A percentile compares a stretch with the other conserved stretches of the same genome.
Evolutionary conservation across 1,140 invertebrate genomes (phyloP).

Genomic region (Monochamus saltuarius): DNA sequence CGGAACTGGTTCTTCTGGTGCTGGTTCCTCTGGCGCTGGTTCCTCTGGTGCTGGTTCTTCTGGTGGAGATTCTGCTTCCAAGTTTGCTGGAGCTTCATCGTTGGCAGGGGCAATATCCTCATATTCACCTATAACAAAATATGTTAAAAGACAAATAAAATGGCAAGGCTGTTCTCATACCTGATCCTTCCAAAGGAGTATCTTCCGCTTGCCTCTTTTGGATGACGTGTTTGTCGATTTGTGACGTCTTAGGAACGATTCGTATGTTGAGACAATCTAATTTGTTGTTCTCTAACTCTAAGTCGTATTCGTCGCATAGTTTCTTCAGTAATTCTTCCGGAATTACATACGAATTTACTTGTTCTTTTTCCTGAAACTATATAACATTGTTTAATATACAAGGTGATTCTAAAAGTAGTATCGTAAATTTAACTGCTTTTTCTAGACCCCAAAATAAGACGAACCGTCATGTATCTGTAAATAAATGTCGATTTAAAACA

Average conservation of each 20-base stretch:
- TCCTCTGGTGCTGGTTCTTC: slow-evolving; percentile 12
- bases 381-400: too few species aligned
- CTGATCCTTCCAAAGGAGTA: slow-evolving; percentile 21
- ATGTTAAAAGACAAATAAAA: not conserved
- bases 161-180: not conserved
- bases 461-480: too few species aligned
- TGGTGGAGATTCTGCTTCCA: slow-evolving; percentile 3
- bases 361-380: too few species aligned
- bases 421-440: too few species aligned
- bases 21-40: not conserved
- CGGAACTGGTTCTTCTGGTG: not conserved
- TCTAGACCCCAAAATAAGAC: too few species aligned
- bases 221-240: slow-evolving; percentile 10
- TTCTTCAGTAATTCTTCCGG: not conserved
- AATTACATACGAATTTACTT: too few species aligned
- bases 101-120: not conserved
- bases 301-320: slow-evolving; percentile 24
- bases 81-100: not conserved
- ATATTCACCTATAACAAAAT: not conserved
- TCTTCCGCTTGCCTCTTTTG: slow-evolving; percentile 25
- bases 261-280: slow-evolving; percentile 19
- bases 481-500: too few species aligned
- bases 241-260: slow-evolving; percentile 3
- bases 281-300: slow-evolving; percentile 2
- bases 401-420: too few species aligned